A percentile compares a stretch with the other conserved stretches of the same genome.
phyloP scores from a whole-genome alignment of 2,888 invertebrate genomes.

The Himalopsyche kuldschensis region DNA sequence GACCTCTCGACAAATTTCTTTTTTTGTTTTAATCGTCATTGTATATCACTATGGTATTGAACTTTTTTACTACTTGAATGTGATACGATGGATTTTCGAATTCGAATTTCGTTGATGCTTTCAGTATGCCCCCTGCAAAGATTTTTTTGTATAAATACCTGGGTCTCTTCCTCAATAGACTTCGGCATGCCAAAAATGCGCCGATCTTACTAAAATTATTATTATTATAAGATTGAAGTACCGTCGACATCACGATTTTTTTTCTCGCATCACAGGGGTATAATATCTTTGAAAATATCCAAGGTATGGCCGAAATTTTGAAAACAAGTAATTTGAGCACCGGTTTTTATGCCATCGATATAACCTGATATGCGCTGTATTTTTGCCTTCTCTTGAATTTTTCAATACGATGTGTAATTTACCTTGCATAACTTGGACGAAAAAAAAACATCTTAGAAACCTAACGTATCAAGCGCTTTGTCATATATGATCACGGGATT shows the following conservation, averaged over 20 bases:
- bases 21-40: background rate
- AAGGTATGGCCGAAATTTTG: background rate
- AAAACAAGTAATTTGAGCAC: slow-evolving; percentile 1
- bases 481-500: background rate
- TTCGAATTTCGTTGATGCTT: too few species aligned
- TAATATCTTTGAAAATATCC: background rate
- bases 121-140: too few species aligned
- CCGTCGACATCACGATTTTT: background rate
- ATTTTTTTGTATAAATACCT: too few species aligned
- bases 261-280: background rate
- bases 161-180: background rate
- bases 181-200: background rate
- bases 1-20: slow-evolving; percentile 14
- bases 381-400: background rate
- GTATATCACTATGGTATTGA: background rate
- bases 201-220: background rate
- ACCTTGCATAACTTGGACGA: slow-evolving; percentile 2
- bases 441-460: background rate
- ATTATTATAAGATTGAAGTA: background rate
- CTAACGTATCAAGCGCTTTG: background rate
- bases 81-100: too few species aligned
- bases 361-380: background rate
- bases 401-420: slow-evolving; percentile 1
- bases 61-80: background rate
- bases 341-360: background rate